Conservation (phyloP, 2,888 invertebrate species). For the Belgica antarctica region DNA sequence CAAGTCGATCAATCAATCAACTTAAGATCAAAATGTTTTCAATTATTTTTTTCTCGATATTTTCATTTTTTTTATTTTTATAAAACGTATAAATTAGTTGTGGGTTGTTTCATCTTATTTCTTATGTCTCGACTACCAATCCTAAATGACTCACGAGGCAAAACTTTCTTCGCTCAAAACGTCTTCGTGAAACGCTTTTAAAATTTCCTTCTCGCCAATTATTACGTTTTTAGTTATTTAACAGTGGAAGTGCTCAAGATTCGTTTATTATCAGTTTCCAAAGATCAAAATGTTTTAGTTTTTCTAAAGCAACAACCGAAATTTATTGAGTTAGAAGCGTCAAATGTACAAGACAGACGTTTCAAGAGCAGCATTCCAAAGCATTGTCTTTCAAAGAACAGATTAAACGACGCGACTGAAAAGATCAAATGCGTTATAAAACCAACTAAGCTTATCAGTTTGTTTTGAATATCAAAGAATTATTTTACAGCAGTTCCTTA, state of each 20-base stretch:
- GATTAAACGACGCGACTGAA: too few species aligned
- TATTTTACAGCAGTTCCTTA: too few species aligned
- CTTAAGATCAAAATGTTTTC: too few species aligned
- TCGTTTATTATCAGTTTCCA: background rate
- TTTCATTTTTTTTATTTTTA: slow-evolving; percentile 35
- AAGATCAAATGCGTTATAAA: too few species aligned
- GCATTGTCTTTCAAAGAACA: too few species aligned
- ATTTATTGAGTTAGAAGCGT: too few species aligned
- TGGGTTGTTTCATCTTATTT: slow-evolving; percentile 27
- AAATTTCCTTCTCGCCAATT: background rate
- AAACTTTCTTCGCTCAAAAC: background rate
- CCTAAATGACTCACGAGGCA: slow-evolving; percentile 18
- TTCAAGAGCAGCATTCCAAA: too few species aligned
- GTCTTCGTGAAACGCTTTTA: background rate
- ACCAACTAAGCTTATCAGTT: too few species aligned
- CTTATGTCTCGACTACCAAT: background rate
- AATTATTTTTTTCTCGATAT: background rate
- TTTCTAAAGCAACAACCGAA: background rate
- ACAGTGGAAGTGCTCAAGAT: slow-evolving; percentile 31
- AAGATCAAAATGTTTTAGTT: background rate
- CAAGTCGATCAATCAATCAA: too few species aligned
- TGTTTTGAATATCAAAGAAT: too few species aligned
- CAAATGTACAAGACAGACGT: too few species aligned
- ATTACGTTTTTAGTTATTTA: background rate
- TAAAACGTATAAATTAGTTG: slow-evolving; percentile 36